A percentile compares a stretch with the other conserved stretches of the same genome.
phyloP scores from a whole-genome alignment of 2,797 vertebrate genomes.

The Tiaroga cobitis region DNA sequence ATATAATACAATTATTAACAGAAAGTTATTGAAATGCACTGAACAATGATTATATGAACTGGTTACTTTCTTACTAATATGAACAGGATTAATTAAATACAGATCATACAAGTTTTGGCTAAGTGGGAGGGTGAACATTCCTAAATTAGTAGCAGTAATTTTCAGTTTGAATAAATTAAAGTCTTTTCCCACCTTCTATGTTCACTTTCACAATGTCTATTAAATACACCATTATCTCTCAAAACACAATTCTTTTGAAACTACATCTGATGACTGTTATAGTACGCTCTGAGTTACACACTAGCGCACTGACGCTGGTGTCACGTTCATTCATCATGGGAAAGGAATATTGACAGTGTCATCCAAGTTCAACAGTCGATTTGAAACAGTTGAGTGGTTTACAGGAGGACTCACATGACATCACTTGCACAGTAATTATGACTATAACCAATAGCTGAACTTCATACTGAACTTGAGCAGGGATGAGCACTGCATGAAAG shows the following conservation, averaged over 20 bases:
- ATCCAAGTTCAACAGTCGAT: not conserved
- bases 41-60: not conserved
- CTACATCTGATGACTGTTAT: not conserved
- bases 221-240: not conserved
- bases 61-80: not conserved
- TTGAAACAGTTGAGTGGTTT: not conserved
- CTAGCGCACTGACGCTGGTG: not conserved
- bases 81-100: not conserved
- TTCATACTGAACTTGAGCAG: not conserved
- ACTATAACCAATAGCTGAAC: slow-evolving; percentile 2
- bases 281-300: not conserved
- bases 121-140: not conserved
- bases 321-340: not conserved
- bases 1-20: not conserved
- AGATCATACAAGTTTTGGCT: not conserved
- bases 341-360: not conserved
- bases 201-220: not conserved
- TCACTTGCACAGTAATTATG: not conserved
- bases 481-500: not conserved
- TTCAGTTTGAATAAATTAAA: not conserved
- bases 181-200: not conserved
- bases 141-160: not conserved
- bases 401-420: not conserved
- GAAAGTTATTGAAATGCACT: not conserved
- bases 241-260: not conserved